Evolutionary conservation across 1,140 invertebrate species (phyloP), one percentile per base, ranked within the genome.

Genomic region (Bombus picipes): DNA sequence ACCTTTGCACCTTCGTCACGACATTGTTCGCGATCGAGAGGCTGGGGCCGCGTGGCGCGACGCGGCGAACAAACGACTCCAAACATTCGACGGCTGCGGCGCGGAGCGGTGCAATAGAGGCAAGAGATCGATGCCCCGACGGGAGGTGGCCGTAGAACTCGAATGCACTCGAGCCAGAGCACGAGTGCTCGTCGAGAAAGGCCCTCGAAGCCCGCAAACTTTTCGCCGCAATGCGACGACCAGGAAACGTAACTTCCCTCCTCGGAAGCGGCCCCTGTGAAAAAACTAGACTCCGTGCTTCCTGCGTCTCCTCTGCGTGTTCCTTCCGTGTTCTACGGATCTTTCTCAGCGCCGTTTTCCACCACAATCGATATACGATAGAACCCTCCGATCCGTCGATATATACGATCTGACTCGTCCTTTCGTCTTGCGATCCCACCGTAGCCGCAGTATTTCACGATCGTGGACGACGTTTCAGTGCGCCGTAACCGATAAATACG

Each of bases 401-500:
- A 25, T 28, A n/a, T 39, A 22, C 72, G 15, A 74, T 28, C 80
- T 12, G 57, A 25, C 59, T 73, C 86, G 18, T 47, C 66, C 37
- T 71, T 70, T 34, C 66, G 28, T 9, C 68, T 3, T 37, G 68
- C 15, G 32, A 34, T 22, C 8, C 15, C 15, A 22, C 15, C 65
- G 65, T 34, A 15, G 15, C 15, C 75, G 37, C 59, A 83, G 68
- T 90, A 90, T 90, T 89, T 90, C 85, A 87, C 88, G 77, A 90
- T 89, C 81, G 66, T 68, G 57, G 39, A 71, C 80, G 87, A 86
- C 89, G 66, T 90, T 53, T 91, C 82, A 81, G 32, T 87, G 57
- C 72, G 34, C 47, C 72, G 74, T 90, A 86, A 87, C 75, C 87
- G 87, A 87, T 85, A 91, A 85, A 87, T 89, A 88, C 80, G 85